These are phyloP conservation scores for Lates japonicus DNA, from an alignment of 2,797 vertebrate species.

Conservation along the genomic window DNA sequence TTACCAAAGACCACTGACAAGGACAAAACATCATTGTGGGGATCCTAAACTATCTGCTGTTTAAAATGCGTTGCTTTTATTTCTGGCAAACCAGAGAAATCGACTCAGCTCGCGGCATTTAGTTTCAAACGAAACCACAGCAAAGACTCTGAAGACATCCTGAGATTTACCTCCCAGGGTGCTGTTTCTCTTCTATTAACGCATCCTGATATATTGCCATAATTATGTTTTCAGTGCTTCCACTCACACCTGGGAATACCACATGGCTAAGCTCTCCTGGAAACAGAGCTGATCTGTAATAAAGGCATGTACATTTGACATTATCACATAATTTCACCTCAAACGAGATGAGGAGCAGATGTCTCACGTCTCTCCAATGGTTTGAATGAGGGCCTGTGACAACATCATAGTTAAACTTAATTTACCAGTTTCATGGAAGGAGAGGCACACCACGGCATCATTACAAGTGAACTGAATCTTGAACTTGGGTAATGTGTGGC, in stretches of 20 bases:
- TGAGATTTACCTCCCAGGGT: neutral
- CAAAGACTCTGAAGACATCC: neutral
- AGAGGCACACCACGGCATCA: slow-evolving; percentile 2
- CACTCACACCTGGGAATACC: neutral
- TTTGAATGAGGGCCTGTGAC: slow-evolving; percentile 14
- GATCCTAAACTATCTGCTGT: neutral
- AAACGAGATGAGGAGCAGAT: slow-evolving; percentile 5
- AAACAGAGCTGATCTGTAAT: neutral
- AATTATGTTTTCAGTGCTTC: slow-evolving; percentile 13
- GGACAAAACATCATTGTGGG: slow-evolving; percentile 1
- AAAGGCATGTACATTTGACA: slow-evolving; percentile 7
- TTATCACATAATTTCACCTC: slow-evolving; percentile 11
- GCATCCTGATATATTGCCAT: neutral
- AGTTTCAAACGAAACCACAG: neutral
- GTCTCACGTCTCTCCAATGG: slow-evolving; percentile 18
- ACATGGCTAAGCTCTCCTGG: neutral
- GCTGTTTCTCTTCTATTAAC: slow-evolving; percentile 4
- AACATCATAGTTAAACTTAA: slow-evolving; percentile 7
- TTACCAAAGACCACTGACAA: slow-evolving; percentile 16
- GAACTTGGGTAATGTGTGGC: neutral
- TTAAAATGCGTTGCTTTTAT: neutral
- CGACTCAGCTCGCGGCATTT: neutral
- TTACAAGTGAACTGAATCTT: slow-evolving; percentile 13
- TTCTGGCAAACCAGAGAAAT: neutral
- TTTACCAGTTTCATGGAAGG: slow-evolving; percentile 27